Percentiles rank a stretch among this genome's conserved stretches.
phyloP scores from a whole-genome alignment of 1,140 invertebrate species.

The Drosophila tsacasi region DNA sequence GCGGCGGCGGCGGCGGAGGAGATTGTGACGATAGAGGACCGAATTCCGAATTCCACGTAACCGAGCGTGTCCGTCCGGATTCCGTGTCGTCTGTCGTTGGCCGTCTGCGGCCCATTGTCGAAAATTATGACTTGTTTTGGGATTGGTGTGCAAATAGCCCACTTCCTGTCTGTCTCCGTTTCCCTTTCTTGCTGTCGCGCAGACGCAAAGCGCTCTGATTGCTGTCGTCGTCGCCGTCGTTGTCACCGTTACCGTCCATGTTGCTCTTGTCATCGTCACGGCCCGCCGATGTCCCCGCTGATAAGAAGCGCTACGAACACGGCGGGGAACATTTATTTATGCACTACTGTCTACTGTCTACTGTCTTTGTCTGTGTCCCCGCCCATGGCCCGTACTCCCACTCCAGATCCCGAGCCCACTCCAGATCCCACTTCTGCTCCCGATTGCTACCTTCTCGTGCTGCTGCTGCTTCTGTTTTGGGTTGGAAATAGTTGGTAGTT shows the following conservation, averaged over 20 bases:
- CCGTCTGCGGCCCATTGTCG: constrained; percentile 59
- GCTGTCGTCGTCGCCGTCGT: constrained; percentile 25
- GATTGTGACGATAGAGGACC: constrained; percentile 15
- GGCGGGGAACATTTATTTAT: constrained; percentile 39
- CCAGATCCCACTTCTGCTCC: constrained; percentile 1
- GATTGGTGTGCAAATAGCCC: constrained; percentile 78
- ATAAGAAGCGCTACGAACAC: constrained; percentile 47
- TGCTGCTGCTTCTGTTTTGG: constrained; percentile 5
- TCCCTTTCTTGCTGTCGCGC: constrained; percentile 29
- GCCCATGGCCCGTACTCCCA: constrained; percentile 5
- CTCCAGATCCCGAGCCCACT: background rate
- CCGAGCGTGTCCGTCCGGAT: constrained; percentile 35
- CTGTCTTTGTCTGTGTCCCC: constrained; percentile 17
- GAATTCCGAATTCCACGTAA: constrained; percentile 68
- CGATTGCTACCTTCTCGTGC: background rate
- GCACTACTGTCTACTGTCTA: constrained; percentile 38
- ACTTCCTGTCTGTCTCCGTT: constrained; percentile 63
- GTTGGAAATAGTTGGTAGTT: background rate
- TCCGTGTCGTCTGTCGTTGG: constrained; percentile 50
- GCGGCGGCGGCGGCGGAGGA: constrained; percentile 7
- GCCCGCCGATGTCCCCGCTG: constrained; percentile 66
- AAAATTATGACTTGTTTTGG: constrained; percentile 83
- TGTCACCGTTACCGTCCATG: background rate
- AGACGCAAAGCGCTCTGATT: constrained; percentile 65
- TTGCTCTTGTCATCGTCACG: constrained; percentile 68